Base-by-base conservation (phyloP, 2,888 invertebrate genomes). In the Caenorhabditis plicata region DNA sequence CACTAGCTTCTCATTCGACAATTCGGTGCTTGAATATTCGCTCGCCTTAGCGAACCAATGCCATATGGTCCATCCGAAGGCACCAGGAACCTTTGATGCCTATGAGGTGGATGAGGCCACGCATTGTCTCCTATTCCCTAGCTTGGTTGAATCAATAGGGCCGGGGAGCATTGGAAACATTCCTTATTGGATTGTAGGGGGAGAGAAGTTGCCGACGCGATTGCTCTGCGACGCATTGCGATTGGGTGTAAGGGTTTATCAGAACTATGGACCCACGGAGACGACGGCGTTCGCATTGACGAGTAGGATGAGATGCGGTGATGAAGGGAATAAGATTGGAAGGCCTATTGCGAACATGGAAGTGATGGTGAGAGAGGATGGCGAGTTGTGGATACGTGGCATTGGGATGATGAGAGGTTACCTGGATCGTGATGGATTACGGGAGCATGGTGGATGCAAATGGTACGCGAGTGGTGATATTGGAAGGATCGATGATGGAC, bases 201-300 rank as follows among this genome's bases (percentile, higher is more conserved):
- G 77, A 8, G 77, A 77, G 53, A 64, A 66, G 40, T 50, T 74
- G 8, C 36, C 62, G 7, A 45, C 60, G 26, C 29, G 23, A n/a
- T 55, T 77, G 25, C 40, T 77, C 15, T 49, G 66, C 15, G 35
- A 51, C 8, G 66, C 63, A 0, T 25, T 71, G 2, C 22, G 23
- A 1, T 20, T 26, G 4, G 70, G 66, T 3, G 47, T 70, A 22
- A 50, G 45, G 29, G 47, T 74, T 13, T 54, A 75, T 20, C 77
- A 77, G 40, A 76, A 75, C 39, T 77, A 78, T 42, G 77, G 77
- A 11, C 77, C 77, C 0, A 77, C 77, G 0, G 77, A 77, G 41
- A 74, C 74, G 11, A 77, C 77, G 5, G 66, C 72, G 3, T 77
- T 71, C 36, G 55, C 58, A n/a, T 29, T 78, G 33, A 29, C 57